Base-by-base conservation (phyloP, 2,888 invertebrate species). In the Acanthosoma haemorrhoidale region DNA sequence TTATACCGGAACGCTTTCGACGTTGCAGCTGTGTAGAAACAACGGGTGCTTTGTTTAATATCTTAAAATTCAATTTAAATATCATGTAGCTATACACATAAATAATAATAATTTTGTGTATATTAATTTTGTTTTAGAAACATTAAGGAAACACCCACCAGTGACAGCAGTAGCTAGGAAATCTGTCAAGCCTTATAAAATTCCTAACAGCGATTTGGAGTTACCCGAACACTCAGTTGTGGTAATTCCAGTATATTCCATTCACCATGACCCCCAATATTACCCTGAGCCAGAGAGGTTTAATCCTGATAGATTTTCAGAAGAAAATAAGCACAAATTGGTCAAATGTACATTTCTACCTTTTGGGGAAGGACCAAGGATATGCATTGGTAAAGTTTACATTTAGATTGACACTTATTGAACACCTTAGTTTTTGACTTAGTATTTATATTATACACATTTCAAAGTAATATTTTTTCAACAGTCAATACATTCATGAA, bases 221-320 rank as follows among this genome's bases (percentile, higher is more conserved):
- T 66, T 76, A 4, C 70, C 71, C 9, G 67, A 69, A 34, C 74
- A 73, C 0, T 82, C 82, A 0, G 75, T 80, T 16, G 77, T 86
- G 3, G 80, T 84, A 16, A 81, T 87, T 39, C 85, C 86, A 9
- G 80, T 82, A 5, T 81, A 83, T 73, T 83, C 84, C 21, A 83
- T 87, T 74, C 87, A 87, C 74, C 84, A 83, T 77, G 86, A 87
- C 76, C 83, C 85, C 0, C 81, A 83, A 2, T 80, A 84, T 75
- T 87, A 84, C 74, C 84, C 85, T 0, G 81, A 88, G 8, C 88
- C 88, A 0, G 81, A 85, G 1, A 80, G 81, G 34, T 88, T 87
- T 72, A 82, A 84, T 63, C 87, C 87, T 0, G 85, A 87, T 31
- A 80, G 87, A 72, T 88, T 87, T 78, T 77, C 81, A 0, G 79